Conservation (phyloP, 2,113 vertebrate species). For the Ranitomeya imitator region DNA sequence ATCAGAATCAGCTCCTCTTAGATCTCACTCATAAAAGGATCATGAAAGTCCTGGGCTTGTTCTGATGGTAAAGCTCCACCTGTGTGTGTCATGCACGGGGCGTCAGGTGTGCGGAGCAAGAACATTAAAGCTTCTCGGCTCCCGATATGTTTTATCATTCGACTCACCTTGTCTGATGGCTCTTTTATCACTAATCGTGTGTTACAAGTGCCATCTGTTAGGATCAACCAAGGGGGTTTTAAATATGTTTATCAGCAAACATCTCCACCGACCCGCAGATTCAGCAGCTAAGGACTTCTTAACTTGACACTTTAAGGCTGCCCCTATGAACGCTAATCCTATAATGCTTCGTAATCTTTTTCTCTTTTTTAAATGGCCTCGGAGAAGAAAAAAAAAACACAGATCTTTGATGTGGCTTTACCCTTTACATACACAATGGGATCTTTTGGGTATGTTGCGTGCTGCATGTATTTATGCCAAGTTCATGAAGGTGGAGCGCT, state of each 20-base stretch:
- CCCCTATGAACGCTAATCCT: slow-evolving; percentile 63
- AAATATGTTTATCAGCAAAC: slow-evolving; percentile 51
- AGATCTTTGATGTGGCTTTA: slow-evolving; percentile 75
- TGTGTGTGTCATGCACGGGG: slow-evolving; percentile 56
- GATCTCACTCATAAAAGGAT: slow-evolving; percentile 49
- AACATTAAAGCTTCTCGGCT: slow-evolving; percentile 43
- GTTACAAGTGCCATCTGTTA: slow-evolving; percentile 23
- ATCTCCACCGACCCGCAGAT: slow-evolving; percentile 4
- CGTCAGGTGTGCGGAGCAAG: background rate
- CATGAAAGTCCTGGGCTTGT: background rate
- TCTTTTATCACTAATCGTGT: slow-evolving; percentile 51
- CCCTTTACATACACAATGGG: slow-evolving; percentile 58
- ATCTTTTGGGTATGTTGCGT: background rate
- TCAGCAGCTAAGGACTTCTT: slow-evolving; percentile 45
- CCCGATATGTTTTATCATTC: slow-evolving; percentile 23
- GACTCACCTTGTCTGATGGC: slow-evolving; percentile 34
- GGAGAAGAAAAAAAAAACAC: slow-evolving; percentile 62
- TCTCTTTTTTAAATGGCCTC: slow-evolving; percentile 65
- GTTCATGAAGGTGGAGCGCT: background rate
- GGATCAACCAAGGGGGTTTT: slow-evolving; percentile 46
- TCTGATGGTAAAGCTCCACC: slow-evolving; percentile 49
- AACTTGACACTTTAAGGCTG: slow-evolving; percentile 57
- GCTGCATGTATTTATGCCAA: background rate
- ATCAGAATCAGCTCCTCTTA: slow-evolving; percentile 39
- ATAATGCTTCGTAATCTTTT: slow-evolving; percentile 60